phyloP scores from a whole-genome alignment of 2,113 vertebrate genomes.

The Amazona guildingii region DNA sequence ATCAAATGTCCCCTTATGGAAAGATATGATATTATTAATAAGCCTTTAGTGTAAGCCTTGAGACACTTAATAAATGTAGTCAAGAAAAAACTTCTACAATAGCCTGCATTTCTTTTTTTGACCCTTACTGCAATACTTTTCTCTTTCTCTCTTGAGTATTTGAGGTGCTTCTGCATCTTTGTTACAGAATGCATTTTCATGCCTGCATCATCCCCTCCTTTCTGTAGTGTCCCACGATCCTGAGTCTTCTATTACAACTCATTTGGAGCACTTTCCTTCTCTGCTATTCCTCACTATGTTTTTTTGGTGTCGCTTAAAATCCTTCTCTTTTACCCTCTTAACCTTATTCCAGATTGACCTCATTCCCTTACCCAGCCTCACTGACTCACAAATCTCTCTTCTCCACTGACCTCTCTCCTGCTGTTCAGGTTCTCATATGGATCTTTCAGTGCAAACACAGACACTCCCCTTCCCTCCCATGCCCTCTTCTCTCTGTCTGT shows the following conservation, averaged over 20 bases:
- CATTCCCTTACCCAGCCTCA: constrained; percentile 28
- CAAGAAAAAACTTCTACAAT: background rate
- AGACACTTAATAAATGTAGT: background rate
- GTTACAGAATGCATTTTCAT: background rate
- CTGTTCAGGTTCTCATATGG: background rate
- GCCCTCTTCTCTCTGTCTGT: background rate
- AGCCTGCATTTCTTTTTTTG: background rate
- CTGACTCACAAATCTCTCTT: constrained; percentile 45
- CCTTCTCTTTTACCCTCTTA: constrained; percentile 43
- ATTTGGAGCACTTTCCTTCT: background rate
- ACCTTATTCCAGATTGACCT: constrained; percentile 51
- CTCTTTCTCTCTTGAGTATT: background rate
- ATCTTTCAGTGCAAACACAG: background rate
- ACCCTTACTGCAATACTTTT: background rate
- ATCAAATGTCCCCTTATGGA: background rate
- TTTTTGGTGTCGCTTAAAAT: background rate
- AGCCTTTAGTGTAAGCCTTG: background rate
- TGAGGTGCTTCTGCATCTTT: accelerated
- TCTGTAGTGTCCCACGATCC: background rate
- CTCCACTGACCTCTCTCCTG: constrained; percentile 48
- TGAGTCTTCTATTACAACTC: background rate
- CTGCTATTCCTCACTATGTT: background rate
- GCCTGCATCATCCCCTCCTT: background rate
- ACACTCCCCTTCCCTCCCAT: constrained; percentile 15
- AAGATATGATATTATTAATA: background rate